Evolutionary conservation across 2,113 vertebrate species (phyloP).

Genomic region (Chaetops frenatus): DNA sequence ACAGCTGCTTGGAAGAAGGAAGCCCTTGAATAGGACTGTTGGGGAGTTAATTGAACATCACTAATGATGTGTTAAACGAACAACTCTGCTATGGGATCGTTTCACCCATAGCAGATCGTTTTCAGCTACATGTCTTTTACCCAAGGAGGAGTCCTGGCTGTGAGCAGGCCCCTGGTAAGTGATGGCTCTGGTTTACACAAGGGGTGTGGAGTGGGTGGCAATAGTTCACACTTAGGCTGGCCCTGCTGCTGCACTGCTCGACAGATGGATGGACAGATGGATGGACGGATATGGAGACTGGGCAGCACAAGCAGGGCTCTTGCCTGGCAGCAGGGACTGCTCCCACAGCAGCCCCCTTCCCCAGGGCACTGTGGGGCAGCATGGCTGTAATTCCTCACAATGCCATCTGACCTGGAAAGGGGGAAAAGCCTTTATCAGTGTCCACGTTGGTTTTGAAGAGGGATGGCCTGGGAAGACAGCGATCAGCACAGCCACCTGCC

Average conservation of each 20-base stretch:
- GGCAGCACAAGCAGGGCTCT: background rate
- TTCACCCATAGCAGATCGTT: too few relatives aligned
- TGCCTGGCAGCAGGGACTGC: background rate
- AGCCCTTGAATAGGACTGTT: background rate
- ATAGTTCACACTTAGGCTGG: fast-evolving
- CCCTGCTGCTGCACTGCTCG: fast-evolving
- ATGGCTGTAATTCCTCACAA: background rate
- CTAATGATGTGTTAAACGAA: background rate
- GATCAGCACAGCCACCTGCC: background rate
- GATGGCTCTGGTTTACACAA: background rate
- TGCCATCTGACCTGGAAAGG: background rate
- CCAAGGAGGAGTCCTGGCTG: fast-evolving
- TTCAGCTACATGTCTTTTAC: background rate
- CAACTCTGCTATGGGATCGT: background rate
- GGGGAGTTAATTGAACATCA: background rate
- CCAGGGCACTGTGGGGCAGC: fast-evolving
- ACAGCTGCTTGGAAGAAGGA: background rate
- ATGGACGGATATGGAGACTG: fast-evolving
- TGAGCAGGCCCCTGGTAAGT: background rate
- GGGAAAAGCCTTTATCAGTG: background rate
- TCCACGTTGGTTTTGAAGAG: background rate
- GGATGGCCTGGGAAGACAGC: background rate
- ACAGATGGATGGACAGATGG: background rate
- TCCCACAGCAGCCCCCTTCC: background rate
- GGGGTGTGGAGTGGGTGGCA: background rate